Conservation (phyloP, 2,797 vertebrate species). For the Anniella stebbinsi region DNA sequence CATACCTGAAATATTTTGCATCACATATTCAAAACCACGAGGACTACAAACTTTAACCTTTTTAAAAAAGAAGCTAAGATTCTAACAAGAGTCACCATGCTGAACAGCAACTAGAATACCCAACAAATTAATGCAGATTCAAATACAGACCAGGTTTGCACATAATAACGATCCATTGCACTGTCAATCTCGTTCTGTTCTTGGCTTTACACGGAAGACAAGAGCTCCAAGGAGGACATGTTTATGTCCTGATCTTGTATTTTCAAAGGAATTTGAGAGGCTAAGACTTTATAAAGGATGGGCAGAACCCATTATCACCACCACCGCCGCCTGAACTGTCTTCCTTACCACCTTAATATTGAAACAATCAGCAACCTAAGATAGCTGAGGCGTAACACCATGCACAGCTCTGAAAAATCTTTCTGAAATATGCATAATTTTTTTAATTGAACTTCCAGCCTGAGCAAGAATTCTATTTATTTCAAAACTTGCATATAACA, state of each 20-base stretch:
- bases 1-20: not conserved
- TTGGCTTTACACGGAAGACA: not conserved
- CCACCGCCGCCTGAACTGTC: too few relatives aligned
- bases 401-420: not conserved
- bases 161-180: too few relatives aligned
- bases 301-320: too few relatives aligned
- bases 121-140: not conserved
- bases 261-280: too few relatives aligned
- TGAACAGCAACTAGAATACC: not conserved
- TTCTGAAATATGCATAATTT: not conserved
- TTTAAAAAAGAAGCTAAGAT: not conserved
- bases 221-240: not conserved
- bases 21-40: not conserved
- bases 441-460: not conserved
- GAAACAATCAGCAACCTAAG: not conserved
- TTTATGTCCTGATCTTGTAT: not conserved
- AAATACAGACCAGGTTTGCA: too few relatives aligned
- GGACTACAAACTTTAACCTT: not conserved
- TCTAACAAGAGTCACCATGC: not conserved
- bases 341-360: not conserved
- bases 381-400: not conserved
- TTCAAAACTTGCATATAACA: not conserved
- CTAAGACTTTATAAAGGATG: too few relatives aligned
- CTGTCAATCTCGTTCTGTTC: too few relatives aligned
- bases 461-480: too few relatives aligned